These are phyloP conservation scores for Dicranocentrus wangi DNA, from an alignment of 2,888 invertebrate species.

Conservation along the genomic window DNA sequence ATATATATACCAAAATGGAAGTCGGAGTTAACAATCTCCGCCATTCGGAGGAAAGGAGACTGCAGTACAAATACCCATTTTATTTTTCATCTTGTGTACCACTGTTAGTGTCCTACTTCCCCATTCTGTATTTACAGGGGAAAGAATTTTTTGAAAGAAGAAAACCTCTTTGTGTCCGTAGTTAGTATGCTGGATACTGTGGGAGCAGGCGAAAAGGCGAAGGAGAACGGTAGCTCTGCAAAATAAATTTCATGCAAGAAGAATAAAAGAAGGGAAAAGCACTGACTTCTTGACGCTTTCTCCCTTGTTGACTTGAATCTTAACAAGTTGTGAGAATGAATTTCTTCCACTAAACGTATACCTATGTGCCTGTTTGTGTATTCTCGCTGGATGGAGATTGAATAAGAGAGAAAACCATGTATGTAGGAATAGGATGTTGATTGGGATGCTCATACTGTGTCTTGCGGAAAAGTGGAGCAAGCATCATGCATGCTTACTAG, in stretches of 20 bases:
- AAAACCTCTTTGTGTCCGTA: neutral
- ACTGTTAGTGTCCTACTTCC: slow-evolving; percentile 44
- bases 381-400: too few species aligned
- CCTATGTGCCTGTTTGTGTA: too few species aligned
- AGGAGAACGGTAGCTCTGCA: neutral
- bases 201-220: slow-evolving; percentile 11
- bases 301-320: slow-evolving; percentile 60
- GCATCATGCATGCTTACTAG: slow-evolving; percentile 56
- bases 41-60: neutral
- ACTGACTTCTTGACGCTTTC: slow-evolving; percentile 53
- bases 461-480: neutral
- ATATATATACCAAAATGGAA: too few species aligned
- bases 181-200: neutral
- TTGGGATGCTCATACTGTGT: slow-evolving; percentile 24
- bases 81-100: slow-evolving; percentile 28
- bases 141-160: neutral
- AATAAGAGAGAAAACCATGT: slow-evolving; percentile 11
- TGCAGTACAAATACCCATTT: slow-evolving; percentile 37
- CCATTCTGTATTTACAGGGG: slow-evolving; percentile 28
- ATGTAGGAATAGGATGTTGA: slow-evolving; percentile 27
- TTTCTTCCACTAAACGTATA: neutral
- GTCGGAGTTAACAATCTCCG: too few species aligned
- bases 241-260: slow-evolving; percentile 41
- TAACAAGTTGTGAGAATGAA: slow-evolving; percentile 48
- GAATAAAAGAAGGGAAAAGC: slow-evolving; percentile 9